Evolutionary conservation across 2,797 vertebrate species (phyloP), one percentile per base, ranked within the genome.

Genomic region (Peromyscus melanophrys): DNA sequence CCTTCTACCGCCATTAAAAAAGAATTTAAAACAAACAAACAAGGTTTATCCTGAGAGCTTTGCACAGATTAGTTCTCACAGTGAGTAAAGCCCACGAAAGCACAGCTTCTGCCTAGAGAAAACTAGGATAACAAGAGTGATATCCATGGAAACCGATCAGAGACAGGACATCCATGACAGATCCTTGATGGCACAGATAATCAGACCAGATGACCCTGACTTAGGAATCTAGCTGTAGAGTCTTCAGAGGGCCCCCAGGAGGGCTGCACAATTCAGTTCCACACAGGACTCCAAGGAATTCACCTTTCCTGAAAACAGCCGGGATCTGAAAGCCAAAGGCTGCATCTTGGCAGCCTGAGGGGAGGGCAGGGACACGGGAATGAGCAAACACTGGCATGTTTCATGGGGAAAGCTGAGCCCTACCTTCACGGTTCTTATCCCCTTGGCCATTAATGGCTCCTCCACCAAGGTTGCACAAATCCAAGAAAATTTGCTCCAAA

Each of bases 111-210:
- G 6, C 82, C 34, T 46, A 13, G 43, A 10, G 77, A 83, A 90
- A 82, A 34, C 75, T 11, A 16, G 8, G 89, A 83, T 69, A 43
- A 81, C 93, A 86, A 67, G 94, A 93, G 91, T 92, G 37, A 97
- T 83, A 93, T 75, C 96, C 96, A 92, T 96, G 96, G 97, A 75
- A 96, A 97, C 96, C 80, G 93, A 73, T 90, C 94, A 63, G 94
- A 94, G 94, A 96, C 91, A 69, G 96, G 89, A 90, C 96, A 94
- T 76, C 97, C 91, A 63, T 67, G 92, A 46, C 40, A 27, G 65
- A 75, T 77, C 65, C 9, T 75, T 21, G 43, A 94, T 76, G 98
- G 75, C 71, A 76, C 85, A 27, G 57, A 89, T 63, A 59, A 96
- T 80, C n/a, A 2, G 78, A 52, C 59, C 7, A 40, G 78, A 46